A percentile compares a stretch with the other conserved stretches of the same genome.
Conservation (phyloP, 64 coral and sea anemone species). For the Catalaphyllia jardinei region DNA sequence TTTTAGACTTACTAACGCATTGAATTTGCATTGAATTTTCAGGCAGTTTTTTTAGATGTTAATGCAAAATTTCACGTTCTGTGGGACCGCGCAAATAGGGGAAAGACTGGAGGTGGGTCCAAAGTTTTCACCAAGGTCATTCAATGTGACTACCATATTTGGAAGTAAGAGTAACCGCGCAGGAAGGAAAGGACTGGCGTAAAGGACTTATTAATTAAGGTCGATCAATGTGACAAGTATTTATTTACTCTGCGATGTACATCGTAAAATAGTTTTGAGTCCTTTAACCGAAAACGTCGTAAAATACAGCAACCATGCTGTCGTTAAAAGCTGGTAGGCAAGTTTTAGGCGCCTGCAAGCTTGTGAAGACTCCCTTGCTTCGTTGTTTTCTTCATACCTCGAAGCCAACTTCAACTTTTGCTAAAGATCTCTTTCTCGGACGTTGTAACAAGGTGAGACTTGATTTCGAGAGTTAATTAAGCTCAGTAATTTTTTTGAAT, state of each 20-base stretch:
- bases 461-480: no score
- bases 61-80: neutral
- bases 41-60: no score
- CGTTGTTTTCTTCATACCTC: conserved; percentile 43
- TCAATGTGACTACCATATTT: neutral
- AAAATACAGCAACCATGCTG: neutral
- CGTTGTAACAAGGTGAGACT: conserved; percentile 51
- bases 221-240: neutral
- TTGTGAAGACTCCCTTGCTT: neutral
- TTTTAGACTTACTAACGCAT: no score
- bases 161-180: neutral
- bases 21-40: no score
- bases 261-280: neutral
- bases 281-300: no score
- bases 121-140: conserved; percentile 3
- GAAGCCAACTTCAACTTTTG: conserved; percentile 45
- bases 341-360: conserved; percentile 1
- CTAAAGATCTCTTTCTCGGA: conserved; percentile 70
- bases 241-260: neutral
- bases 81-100: neutral
- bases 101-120: conserved; percentile 11
- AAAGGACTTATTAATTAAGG: no score
- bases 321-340: conserved; percentile 1
- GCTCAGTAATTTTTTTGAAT: neutral
- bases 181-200: neutral